Evolutionary conservation across 1,140 invertebrate genomes (phyloP).

Genomic region (Amyelois transitella): DNA sequence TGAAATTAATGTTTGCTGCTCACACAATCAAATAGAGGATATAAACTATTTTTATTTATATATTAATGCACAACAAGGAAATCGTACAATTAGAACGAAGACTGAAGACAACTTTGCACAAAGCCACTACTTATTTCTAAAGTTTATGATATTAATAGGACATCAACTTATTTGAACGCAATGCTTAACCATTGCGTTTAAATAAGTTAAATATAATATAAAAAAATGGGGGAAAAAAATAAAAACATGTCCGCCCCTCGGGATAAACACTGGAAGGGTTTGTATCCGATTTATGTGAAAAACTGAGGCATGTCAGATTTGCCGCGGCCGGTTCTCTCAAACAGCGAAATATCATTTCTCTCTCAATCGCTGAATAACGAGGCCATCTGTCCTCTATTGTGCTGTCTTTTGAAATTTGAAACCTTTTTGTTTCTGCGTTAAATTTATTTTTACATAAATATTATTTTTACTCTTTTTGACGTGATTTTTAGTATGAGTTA

Average conservation of each 20-base stretch:
- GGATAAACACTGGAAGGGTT: neutral
- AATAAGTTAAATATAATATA: neutral
- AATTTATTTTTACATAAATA: neutral
- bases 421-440: neutral
- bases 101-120: too few relatives aligned
- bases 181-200: neutral
- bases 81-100: too few relatives aligned
- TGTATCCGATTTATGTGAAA: slow-evolving; percentile 4
- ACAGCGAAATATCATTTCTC: slow-evolving; percentile 2
- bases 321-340: neutral
- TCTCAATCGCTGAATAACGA: neutral
- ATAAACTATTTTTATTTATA: neutral
- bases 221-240: neutral
- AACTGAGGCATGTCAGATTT: neutral
- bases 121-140: too few relatives aligned
- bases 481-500: too few relatives aligned
- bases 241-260: neutral
- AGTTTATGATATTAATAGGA: too few relatives aligned
- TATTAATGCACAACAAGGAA: too few relatives aligned
- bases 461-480: too few relatives aligned
- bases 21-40: neutral
- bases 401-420: slow-evolving; percentile 1
- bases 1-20: neutral
- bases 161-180: too few relatives aligned
- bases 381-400: slow-evolving; percentile 3